A percentile compares a stretch with the other conserved stretches of the same genome.
These are phyloP conservation scores for Carollia perspicillata DNA, from an alignment of 2,113 vertebrate genomes.

Conservation along the genomic window DNA sequence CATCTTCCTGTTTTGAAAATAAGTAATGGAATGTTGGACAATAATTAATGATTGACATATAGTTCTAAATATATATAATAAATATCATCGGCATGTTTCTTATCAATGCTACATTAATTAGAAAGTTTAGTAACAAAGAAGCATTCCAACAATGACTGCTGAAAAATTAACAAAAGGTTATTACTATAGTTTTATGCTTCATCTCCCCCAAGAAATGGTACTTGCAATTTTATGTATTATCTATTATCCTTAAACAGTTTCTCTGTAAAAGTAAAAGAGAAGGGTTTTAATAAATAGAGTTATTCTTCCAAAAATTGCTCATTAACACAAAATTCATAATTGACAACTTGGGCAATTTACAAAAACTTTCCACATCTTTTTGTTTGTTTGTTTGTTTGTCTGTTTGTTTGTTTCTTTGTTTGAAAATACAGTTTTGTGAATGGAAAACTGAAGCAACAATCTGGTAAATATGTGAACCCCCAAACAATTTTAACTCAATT, in stretches of 20 bases:
- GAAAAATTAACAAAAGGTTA: conserved; percentile 5
- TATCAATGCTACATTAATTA: background rate
- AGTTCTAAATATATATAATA: conserved; percentile 32
- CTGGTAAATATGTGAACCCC: background rate
- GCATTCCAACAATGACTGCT: background rate
- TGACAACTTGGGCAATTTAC: background rate
- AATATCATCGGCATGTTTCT: conserved; percentile 2
- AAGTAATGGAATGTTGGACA: background rate
- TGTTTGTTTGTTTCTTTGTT: background rate
- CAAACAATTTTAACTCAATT: conserved; percentile 33
- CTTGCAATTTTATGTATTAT: conserved; percentile 16
- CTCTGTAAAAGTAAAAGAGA: conserved; percentile 27
- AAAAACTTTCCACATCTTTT: conserved; percentile 35
- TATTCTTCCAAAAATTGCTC: conserved; percentile 34
- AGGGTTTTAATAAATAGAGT: conserved; percentile 27
- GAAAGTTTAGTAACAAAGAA: conserved; percentile 45
- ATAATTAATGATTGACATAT: conserved; percentile 9
- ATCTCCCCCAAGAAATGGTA: background rate
- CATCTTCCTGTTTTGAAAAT: conserved; percentile 51
- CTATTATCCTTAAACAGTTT: conserved; percentile 16
- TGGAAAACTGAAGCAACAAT: conserved; percentile 17
- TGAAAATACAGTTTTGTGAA: conserved; percentile 21
- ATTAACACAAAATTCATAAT: conserved; percentile 50
- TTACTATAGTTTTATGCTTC: conserved; percentile 15
- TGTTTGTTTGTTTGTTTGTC: background rate